Base-by-base conservation (phyloP, 1,140 invertebrate genomes). In the Nasonia longicornis region DNA sequence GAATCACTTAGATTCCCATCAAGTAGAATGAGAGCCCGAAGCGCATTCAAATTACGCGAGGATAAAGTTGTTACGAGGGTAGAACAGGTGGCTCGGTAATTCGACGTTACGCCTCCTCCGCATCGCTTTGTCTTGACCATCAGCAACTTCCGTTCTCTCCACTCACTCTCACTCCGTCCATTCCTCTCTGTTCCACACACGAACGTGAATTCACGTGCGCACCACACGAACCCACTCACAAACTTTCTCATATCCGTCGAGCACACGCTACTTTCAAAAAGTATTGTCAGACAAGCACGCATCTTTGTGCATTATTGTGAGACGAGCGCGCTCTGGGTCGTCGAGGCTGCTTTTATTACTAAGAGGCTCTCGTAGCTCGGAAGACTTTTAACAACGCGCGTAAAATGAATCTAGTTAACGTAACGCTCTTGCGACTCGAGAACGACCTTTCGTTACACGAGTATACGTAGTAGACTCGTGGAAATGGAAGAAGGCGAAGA, bases 81-180 rank as follows among this genome's bases (percentile, higher is more conserved):
- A 58, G 84, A 85, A 84, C 85, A 86, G 85, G 85, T 87, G 86
- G 84, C 83, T 80, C 79, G 35, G 81, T 85, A 87, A 87, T 86
- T 85, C 82, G 83, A 80, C 83, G 83, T 85, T 69, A 81, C 77
- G 77, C 73, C 76, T 82, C 69, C 74, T 69, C 31, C 76, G 2
- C 29, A 71, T 81, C 48, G 66, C 52, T 45, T 10, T 77, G 52
- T 73, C 35, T 26, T 45, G 70, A 82, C 83, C 77, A 84, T 77
- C 77, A 81, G 83, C 79, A 84, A 85, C 84, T 85, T 86, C 85
- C 86, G 85, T 84, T 85, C 77, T 66, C 82, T 81, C 66, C 42
- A 66, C 66, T 84, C 76, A 48, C 64, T 66, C 48, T 29, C 71
- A 20, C 73, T 48, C 45, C 45, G 12, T 48, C 45, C 45, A 48